phyloP scores from a whole-genome alignment of 92 coral and sea anemone species.

The Parazoanthus atlanticus region DNA sequence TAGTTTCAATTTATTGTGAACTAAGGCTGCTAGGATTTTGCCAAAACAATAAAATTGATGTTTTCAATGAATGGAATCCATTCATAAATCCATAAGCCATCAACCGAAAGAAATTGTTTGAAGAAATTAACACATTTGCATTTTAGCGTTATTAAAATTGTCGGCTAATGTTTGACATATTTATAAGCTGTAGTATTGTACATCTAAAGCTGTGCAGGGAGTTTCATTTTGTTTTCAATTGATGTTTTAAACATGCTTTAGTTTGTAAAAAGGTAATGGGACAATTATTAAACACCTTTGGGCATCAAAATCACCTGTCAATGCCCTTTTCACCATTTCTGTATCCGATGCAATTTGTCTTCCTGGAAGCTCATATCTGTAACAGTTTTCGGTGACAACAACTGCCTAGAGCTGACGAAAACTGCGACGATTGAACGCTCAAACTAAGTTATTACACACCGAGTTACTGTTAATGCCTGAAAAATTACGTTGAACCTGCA shows the following conservation, averaged over 20 bases:
- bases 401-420: not conserved
- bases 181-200: too few species aligned
- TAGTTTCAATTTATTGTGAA: too few species aligned
- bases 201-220: not conserved
- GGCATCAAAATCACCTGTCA: not conserved
- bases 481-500: not conserved
- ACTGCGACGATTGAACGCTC: not conserved
- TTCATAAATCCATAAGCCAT: not conserved
- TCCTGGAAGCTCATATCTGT: not conserved
- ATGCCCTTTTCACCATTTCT: not conserved
- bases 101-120: not conserved
- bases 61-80: not conserved
- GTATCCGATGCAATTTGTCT: not conserved
- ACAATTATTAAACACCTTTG: not conserved
- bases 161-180: not conserved
- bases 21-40: not conserved
- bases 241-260: not conserved
- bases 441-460: not conserved
- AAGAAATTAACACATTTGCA: not conserved
- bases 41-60: not conserved
- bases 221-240: not conserved
- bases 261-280: not conserved
- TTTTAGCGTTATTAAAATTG: not conserved
- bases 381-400: too few species aligned
- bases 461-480: not conserved